phyloP scores from a whole-genome alignment of 1,140 invertebrate species.

The Marisa cornuarietis region DNA sequence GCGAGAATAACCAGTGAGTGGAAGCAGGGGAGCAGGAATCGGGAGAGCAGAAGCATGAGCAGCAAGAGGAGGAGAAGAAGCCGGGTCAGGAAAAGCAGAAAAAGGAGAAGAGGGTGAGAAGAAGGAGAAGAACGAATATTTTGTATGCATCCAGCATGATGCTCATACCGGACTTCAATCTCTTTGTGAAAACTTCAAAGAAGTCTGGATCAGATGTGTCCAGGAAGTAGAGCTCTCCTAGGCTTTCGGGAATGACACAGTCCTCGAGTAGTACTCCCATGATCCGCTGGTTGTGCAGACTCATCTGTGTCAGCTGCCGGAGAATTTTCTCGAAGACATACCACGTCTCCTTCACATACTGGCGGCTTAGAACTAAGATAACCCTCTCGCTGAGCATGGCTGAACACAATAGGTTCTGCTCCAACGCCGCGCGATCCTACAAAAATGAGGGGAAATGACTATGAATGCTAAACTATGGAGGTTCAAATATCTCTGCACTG shows the following conservation, averaged over 20 bases:
- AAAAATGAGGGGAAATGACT: too few species aligned
- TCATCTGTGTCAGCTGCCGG: conserved; percentile 49
- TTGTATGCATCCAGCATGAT: neutral
- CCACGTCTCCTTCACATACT: conserved; percentile 53
- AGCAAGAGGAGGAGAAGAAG: neutral
- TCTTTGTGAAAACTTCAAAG: conserved; percentile 44
- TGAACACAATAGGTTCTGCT: conserved; percentile 54
- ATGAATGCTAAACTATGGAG: too few species aligned
- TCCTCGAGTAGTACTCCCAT: conserved; percentile 53
- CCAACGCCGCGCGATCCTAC: conserved; percentile 22
- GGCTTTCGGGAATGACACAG: conserved; percentile 52
- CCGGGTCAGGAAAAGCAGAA: neutral
- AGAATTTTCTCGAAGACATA: conserved; percentile 51
- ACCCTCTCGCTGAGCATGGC: conserved; percentile 60
- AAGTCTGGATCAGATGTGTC: conserved; percentile 50
- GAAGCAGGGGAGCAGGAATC: neutral
- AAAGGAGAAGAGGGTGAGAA: neutral
- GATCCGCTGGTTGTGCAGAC: conserved; percentile 55
- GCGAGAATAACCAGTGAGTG: too few species aligned
- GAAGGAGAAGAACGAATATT: neutral
- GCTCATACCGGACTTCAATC: conserved; percentile 48
- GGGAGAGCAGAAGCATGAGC: too few species aligned
- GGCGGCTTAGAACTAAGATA: conserved; percentile 49
- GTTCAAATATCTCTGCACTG: too few species aligned
- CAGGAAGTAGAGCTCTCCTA: conserved; percentile 48